Evolutionary conservation across 2,888 invertebrate species (phyloP).

Genomic region (Drosophila flavopinicola): DNA sequence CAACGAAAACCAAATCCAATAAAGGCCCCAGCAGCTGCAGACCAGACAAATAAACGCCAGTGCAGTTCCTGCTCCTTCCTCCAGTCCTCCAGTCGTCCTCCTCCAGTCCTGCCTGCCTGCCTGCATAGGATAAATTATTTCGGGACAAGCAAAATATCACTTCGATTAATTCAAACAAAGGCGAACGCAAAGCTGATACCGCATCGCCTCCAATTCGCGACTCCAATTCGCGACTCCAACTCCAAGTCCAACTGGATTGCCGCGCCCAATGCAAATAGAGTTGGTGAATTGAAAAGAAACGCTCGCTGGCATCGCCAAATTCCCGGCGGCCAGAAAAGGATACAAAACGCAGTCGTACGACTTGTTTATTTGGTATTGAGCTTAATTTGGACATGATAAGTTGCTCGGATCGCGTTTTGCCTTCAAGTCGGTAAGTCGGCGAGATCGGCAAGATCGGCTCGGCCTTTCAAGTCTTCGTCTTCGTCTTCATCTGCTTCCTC

Average conservation of each 20-base stretch:
- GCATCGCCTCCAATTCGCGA: conserved; percentile 4
- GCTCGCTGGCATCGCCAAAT: conserved; percentile 2
- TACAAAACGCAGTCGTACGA: conserved; percentile 34
- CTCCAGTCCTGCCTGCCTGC: not conserved
- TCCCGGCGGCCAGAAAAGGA: conserved; percentile 28
- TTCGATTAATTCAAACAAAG: conserved; percentile 85
- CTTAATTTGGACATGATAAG: conserved; percentile 81
- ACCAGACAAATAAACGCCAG: conserved; percentile 48
- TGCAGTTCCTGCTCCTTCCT: conserved; percentile 3
- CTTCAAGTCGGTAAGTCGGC: conserved; percentile 56
- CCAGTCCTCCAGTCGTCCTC: too few relatives aligned
- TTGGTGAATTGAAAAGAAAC: conserved; percentile 63
- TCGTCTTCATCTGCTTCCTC: too few relatives aligned
- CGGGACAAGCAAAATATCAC: conserved; percentile 84
- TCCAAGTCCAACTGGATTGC: conserved; percentile 12
- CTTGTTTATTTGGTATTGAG: conserved; percentile 75
- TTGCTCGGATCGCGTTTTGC: conserved; percentile 67
- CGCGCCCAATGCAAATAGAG: conserved; percentile 78
- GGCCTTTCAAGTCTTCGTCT: conserved; percentile 62
- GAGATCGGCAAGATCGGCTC: conserved; percentile 59
- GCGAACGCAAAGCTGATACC: conserved; percentile 54
- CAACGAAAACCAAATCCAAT: too few relatives aligned
- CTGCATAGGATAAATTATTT: conserved; percentile 83
- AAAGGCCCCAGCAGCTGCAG: conserved; percentile 57
- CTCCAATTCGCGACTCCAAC: not conserved